Conservation (phyloP, 2,888 invertebrate species). For the Trilocha varians region DNA sequence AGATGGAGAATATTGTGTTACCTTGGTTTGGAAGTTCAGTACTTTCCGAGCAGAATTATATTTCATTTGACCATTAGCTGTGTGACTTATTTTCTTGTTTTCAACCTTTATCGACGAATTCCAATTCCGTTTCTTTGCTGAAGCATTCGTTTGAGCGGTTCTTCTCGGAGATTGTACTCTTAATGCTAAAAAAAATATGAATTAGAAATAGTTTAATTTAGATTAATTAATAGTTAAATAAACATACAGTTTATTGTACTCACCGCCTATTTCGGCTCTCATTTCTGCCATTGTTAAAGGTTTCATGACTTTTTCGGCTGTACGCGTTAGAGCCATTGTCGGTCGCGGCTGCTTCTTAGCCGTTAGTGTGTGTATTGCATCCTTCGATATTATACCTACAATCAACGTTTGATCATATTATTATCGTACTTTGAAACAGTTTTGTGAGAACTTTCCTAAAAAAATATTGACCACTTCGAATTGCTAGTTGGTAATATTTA, state of each 20-base stretch:
- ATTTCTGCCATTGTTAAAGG: conserved; percentile 52
- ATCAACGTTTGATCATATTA: conserved; percentile 5
- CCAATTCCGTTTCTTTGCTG: conserved; percentile 46
- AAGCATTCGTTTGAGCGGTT: conserved; percentile 18
- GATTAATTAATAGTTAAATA: background rate
- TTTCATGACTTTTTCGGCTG: conserved; percentile 34
- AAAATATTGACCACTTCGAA: background rate
- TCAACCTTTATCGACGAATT: conserved; percentile 56
- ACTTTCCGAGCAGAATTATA: conserved; percentile 48
- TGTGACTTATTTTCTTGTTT: conserved; percentile 39
- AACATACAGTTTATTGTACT: conserved; percentile 1
- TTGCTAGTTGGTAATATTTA: background rate
- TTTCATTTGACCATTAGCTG: conserved; percentile 36
- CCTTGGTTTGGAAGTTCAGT: conserved; percentile 45
- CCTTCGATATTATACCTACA: conserved; percentile 42
- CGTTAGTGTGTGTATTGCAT: conserved; percentile 32
- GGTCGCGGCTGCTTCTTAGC: conserved; percentile 36
- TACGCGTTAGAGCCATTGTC: conserved; percentile 27
- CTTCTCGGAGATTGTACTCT: conserved; percentile 28
- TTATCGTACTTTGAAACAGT: no score
- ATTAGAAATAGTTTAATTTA: background rate
- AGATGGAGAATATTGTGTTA: no score
- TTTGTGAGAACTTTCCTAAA: no score
- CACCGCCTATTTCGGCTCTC: conserved; percentile 37
- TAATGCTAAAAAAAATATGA: conserved; percentile 30